Evolutionary conservation across 2,113 vertebrate species (phyloP), one percentile per base, ranked within the genome.

Genomic region (Labeo catla): DNA sequence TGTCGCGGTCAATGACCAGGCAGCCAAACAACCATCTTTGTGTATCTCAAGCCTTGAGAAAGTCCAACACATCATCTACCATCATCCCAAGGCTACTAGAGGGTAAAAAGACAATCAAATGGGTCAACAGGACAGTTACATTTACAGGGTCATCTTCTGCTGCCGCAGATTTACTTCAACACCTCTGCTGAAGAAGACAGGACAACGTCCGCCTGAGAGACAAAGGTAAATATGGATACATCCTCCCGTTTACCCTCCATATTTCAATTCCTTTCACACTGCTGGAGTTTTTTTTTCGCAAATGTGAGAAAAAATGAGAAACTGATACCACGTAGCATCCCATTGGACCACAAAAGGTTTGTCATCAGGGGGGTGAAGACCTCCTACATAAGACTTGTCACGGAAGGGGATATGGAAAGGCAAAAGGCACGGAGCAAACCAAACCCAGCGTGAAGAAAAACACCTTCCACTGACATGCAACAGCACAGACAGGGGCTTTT

Each of bases 291-390:
- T 65, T 65, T 65, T 16, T 28, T 39, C 78, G 65, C 4, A 28
- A 16, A 63, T 28, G 12, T 28, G 39, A 68, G 57, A 45, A 3
- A 63, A 88, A 87, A 81, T 74, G 66, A 65, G 72, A 47, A 86
- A 88, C 89, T 84, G 65, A 83, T 70, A 63, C 80, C 72, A 52
- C 45, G 45, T 73, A 49, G 43, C 2, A 0, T 63, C 45, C 79
- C 72, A 49, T 81, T 88, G 77, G 66, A 88, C 72, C 76, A 87
- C 88, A 88, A 90, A 90, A 89, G 87, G 86, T 84, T 72, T 49
- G 66, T 73, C 85, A 70, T 83, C 61, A 88, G 76, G 70, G 73
- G 28, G 80, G 54, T 57, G 59, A 65, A 70, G 61, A 78, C 72
- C 76, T 68, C 65, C 43, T 85, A 63, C 79, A 72, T 59, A 80